Conservation (phyloP, 1,140 invertebrate species). For the Agrilus planipennis region DNA sequence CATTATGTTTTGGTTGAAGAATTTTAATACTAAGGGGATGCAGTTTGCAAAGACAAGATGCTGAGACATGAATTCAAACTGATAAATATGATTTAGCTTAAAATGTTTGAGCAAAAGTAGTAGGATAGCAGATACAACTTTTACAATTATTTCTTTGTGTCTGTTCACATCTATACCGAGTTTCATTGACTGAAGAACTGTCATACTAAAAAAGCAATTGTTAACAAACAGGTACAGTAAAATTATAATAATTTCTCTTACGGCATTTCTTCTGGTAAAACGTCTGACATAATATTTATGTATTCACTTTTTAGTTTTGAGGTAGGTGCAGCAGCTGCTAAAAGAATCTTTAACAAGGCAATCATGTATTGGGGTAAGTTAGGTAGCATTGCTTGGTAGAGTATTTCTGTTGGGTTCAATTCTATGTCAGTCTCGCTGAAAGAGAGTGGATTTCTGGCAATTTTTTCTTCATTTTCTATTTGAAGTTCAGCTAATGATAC, state of each 20-base stretch:
- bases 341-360: constrained; percentile 88
- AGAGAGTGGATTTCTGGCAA: constrained; percentile 63
- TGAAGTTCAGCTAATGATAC: constrained; percentile 73
- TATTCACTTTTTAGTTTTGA: constrained; percentile 97
- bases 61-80: constrained; percentile 99
- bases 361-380: constrained; percentile 96
- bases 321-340: constrained; percentile 94
- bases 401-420: constrained; percentile 70
- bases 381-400: constrained; percentile 85
- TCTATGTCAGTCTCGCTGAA: constrained; percentile 60
- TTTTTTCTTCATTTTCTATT: constrained; percentile 72
- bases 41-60: constrained; percentile 99
- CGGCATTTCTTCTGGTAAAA: constrained; percentile 94
- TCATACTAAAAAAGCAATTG: constrained; percentile 49
- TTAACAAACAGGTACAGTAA: neutral
- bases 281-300: constrained; percentile 96
- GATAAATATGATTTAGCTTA: constrained; percentile 98
- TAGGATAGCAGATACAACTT: constrained; percentile 91
- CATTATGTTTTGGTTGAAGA: constrained; percentile 98
- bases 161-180: constrained; percentile 94
- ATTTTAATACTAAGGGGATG: constrained; percentile 95
- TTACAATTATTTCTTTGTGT: constrained; percentile 98
- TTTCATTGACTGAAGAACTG: constrained; percentile 93
- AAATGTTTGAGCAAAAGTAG: constrained; percentile 93
- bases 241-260: constrained; percentile 33